Evolutionary conservation across 2,113 vertebrate genomes (phyloP).

Genomic region (Pelecanus crispus): DNA sequence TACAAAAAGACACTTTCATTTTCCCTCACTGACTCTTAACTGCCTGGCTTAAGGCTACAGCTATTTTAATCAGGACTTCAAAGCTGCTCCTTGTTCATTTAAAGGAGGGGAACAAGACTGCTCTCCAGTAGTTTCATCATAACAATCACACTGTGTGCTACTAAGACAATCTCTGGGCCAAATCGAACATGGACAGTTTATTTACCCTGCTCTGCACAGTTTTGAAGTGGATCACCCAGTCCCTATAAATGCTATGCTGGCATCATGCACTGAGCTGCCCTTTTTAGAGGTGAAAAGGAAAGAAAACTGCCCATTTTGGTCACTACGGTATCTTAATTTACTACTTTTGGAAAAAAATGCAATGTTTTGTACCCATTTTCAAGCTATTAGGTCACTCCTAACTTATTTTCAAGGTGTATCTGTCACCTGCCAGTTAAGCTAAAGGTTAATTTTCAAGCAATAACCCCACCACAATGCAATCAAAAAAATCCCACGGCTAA

Average conservation of each 20-base stretch:
- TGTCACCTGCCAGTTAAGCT: neutral
- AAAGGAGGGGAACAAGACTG: neutral
- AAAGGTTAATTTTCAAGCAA: neutral
- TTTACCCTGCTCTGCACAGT: neutral
- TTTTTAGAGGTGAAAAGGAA: neutral
- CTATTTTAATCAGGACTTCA: constrained; percentile 2
- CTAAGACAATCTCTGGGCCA: neutral
- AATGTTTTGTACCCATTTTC: neutral
- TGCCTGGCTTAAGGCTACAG: constrained; percentile 14
- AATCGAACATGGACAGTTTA: neutral
- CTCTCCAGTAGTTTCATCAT: neutral
- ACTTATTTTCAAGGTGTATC: neutral
- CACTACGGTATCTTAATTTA: neutral
- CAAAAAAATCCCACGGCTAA: neutral
- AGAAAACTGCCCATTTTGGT: neutral
- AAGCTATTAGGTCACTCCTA: neutral
- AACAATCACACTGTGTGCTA: neutral
- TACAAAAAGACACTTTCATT: neutral
- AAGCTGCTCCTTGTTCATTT: neutral
- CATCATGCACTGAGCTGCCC: neutral
- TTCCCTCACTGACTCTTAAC: neutral
- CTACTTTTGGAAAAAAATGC: neutral
- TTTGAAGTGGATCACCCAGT: neutral
- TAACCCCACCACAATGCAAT: neutral
- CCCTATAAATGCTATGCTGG: neutral